Conservation (phyloP, 2,113 vertebrate genomes). For the Antigone vipio region DNA sequence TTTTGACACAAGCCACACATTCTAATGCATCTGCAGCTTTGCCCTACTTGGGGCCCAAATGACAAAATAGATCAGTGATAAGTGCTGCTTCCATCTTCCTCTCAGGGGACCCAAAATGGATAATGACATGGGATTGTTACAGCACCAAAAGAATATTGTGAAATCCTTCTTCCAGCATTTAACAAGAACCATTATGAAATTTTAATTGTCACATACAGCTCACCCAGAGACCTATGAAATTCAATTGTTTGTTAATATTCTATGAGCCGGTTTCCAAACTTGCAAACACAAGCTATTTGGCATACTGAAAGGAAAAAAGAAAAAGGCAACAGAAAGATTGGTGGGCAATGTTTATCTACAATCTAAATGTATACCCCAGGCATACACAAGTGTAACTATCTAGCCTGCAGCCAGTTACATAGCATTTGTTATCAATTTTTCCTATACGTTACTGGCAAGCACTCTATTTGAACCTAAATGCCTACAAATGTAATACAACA, state of each 20-base stretch:
- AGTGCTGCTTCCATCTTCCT: background rate
- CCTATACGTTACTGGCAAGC: background rate
- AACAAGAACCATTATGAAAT: background rate
- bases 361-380: background rate
- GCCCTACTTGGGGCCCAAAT: background rate
- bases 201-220: background rate
- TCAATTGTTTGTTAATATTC: background rate
- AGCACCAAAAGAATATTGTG: background rate
- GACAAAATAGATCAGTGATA: background rate
- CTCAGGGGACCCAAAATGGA: background rate
- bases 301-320: background rate
- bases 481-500: background rate
- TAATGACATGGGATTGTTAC: background rate
- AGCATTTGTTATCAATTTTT: background rate
- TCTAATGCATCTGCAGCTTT: background rate
- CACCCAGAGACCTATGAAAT: background rate
- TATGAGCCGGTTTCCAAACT: background rate
- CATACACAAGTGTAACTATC: background rate
- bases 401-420: background rate
- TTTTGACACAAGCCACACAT: background rate
- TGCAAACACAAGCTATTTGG: background rate
- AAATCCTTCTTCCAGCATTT: background rate
- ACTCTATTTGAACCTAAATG: background rate
- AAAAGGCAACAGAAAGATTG: background rate
- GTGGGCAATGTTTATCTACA: background rate